Evolutionary conservation across 1,140 invertebrate genomes (phyloP).

Genomic region (Dufourea novaeangliae): DNA sequence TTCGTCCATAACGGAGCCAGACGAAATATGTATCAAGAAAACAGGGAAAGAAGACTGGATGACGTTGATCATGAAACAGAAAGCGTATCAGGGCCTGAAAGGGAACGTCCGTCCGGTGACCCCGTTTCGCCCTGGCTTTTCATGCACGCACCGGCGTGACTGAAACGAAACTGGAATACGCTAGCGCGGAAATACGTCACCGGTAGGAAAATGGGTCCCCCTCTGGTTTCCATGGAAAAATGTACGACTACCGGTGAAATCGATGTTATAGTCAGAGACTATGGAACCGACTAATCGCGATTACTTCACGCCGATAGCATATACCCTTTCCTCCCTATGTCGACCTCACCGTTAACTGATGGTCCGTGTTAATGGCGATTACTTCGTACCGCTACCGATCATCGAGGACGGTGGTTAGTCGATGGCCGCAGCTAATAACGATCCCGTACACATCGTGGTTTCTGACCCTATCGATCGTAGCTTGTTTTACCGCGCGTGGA

Average conservation of each 20-base stretch:
- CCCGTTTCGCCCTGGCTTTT: conserved; percentile 25
- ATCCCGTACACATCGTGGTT: background rate
- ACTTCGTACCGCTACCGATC: conserved; percentile 28
- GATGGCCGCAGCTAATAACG: conserved; percentile 26
- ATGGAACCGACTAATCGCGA: conserved; percentile 27
- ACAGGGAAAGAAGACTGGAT: background rate
- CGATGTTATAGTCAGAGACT: background rate
- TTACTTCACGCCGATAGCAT: background rate
- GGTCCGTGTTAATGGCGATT: conserved; percentile 23
- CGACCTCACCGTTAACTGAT: background rate
- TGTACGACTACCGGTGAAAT: background rate
- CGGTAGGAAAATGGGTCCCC: conserved; percentile 21
- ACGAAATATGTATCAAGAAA: background rate
- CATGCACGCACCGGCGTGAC: conserved; percentile 8
- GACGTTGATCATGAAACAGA: conserved; percentile 22
- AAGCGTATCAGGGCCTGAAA: conserved; percentile 23
- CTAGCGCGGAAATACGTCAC: conserved; percentile 13
- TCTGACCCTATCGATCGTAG: conserved; percentile 7
- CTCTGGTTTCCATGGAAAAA: background rate
- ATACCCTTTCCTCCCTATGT: too few species aligned
- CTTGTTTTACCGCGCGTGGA: conserved; percentile 1
- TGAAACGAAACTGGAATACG: conserved; percentile 22
- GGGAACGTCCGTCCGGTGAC: conserved; percentile 33
- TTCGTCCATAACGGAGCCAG: background rate
- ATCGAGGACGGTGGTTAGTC: conserved; percentile 7